phyloP scores from a whole-genome alignment of 1,140 invertebrate species.

The Asbolus verrucosus region DNA sequence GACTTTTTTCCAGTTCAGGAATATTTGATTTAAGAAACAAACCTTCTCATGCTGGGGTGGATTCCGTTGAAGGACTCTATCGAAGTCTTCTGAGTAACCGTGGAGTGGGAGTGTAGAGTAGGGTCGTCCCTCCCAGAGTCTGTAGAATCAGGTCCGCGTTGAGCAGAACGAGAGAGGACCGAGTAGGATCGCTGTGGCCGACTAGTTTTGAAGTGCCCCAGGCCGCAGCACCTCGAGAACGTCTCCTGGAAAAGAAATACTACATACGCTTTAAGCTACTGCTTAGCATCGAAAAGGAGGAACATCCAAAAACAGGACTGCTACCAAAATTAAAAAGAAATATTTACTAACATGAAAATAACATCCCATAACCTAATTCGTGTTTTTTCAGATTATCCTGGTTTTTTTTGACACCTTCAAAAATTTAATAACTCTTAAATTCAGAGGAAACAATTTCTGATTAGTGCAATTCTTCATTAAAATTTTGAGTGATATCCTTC shows the following conservation, averaged over 20 bases:
- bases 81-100: slow-evolving; percentile 56
- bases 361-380: too few species aligned
- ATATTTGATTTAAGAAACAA: too few species aligned
- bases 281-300: not conserved
- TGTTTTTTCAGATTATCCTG: too few species aligned
- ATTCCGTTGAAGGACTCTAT: slow-evolving; percentile 48
- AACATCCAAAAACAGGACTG: too few species aligned
- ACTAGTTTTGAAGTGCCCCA: slow-evolving; percentile 47
- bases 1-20: too few species aligned
- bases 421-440: too few species aligned
- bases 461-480: too few species aligned
- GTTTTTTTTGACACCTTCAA: too few species aligned
- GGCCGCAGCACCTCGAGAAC: slow-evolving; percentile 50
- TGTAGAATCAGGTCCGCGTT: slow-evolving; percentile 48
- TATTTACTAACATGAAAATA: too few species aligned
- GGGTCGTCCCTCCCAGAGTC: slow-evolving; percentile 52
- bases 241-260: slow-evolving; percentile 56
- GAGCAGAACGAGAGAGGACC: slow-evolving; percentile 52
- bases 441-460: too few species aligned
- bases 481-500: too few species aligned
- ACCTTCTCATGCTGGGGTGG: slow-evolving; percentile 46
- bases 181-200: slow-evolving; percentile 53
- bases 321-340: too few species aligned
- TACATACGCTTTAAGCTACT: slow-evolving; percentile 39
- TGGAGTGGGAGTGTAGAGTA: slow-evolving; percentile 54